Conservation (phyloP, 2,888 invertebrate species). For the Seira ritae region DNA sequence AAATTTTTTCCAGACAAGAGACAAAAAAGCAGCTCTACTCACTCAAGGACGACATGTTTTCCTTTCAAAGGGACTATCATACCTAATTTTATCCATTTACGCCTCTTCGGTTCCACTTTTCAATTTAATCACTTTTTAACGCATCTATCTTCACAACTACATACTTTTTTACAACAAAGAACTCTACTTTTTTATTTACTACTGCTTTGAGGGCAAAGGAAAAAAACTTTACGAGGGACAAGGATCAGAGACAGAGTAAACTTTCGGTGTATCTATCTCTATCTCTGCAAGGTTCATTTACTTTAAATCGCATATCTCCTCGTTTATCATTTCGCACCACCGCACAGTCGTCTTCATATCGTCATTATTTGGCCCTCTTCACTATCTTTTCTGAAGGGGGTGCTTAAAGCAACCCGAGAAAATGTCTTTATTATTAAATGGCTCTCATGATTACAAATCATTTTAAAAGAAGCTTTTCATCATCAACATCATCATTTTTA, state of each 20-base stretch:
- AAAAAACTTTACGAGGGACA: neutral
- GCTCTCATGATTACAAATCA: constrained; percentile 58
- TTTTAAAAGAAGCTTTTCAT: constrained; percentile 54
- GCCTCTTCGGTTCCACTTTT: constrained; percentile 3
- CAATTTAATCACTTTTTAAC: neutral
- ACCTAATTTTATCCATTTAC: constrained; percentile 12
- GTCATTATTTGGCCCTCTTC: no score
- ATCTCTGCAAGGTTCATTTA: no score
- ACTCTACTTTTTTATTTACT: neutral
- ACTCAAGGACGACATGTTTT: neutral
- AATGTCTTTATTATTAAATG: constrained; percentile 46
- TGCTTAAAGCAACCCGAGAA: constrained; percentile 33
- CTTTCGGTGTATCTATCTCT: no score
- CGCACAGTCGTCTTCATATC: no score
- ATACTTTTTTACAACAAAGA: neutral
- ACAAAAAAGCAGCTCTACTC: neutral
- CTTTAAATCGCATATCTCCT: no score
- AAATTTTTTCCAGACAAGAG: neutral
- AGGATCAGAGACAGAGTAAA: neutral
- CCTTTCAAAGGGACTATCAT: neutral
- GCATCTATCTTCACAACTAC: neutral
- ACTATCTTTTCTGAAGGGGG: neutral
- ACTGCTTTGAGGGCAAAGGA: neutral
- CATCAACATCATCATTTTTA: no score
- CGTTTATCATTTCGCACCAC: no score